Base-by-base conservation (phyloP, 2,888 invertebrate species). In the Platycheirus albimanus region DNA sequence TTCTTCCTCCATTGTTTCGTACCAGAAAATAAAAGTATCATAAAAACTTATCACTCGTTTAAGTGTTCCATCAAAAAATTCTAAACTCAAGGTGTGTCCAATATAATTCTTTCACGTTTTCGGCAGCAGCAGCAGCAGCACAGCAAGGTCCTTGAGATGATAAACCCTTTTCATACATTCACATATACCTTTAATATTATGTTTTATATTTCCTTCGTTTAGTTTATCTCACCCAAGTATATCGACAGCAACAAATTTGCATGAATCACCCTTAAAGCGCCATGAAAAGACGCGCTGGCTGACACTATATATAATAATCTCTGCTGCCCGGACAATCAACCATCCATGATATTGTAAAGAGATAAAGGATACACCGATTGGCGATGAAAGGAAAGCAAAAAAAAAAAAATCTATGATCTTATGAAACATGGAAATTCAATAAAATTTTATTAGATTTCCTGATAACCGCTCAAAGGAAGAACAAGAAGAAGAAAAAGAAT, bases 361-460 rank as follows among this genome's bases (percentile, higher is more conserved):
- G 41, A 71, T 71, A 61, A 66, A 58, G 71, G 71, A 71, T 71
- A 64, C 47, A 64, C 54, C 64, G 52, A 66, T 64, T 74, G 64
- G 45, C 66, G 74, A 74, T 56, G 64, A 49, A 64, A 66, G 43
- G 30, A 49, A 28, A 17, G 7, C 13, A 4, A 7, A 54, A 7
- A 36, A 19, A 36, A 13, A 36, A 54, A 54, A 30, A 24, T 41
- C 61, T 70, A 33, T 71, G 56, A 71, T 71, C 49, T 64, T 56
- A 64, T 63, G 49, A 77, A 77, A 77, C 77, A 77, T 77, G 77
- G 77, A 77, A 77, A 77, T 77, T 71, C 77, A 77, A 77, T 77
- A 77, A 77, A 70, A 71, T 77, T 77, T 70, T 77, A 70, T 77
- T 77, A 64, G 77, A 71, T 77, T 64, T 71, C 71, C 20, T 64